Conservation (phyloP, 1,140 invertebrate genomes). For the Leptinotarsa defecta region DNA sequence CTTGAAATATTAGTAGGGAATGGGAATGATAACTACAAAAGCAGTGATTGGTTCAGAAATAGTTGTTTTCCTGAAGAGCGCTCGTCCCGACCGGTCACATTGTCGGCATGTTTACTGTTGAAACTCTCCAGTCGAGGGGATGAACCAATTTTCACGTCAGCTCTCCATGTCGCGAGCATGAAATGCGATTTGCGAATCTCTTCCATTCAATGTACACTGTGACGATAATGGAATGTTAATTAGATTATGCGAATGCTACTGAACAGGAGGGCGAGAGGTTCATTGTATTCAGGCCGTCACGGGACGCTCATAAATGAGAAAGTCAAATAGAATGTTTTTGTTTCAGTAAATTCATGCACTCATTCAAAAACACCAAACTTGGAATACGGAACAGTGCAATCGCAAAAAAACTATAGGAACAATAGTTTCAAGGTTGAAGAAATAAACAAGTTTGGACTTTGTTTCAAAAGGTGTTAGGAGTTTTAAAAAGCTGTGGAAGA, state of each 20-base stretch:
- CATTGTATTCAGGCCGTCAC: background rate
- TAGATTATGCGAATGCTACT: slow-evolving; percentile 44
- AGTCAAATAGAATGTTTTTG: too few species aligned
- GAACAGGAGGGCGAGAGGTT: background rate
- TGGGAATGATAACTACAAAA: slow-evolving; percentile 2
- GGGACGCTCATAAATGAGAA: too few species aligned
- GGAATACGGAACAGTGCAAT: too few species aligned
- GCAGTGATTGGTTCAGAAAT: slow-evolving; percentile 35
- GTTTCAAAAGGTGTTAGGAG: too few species aligned
- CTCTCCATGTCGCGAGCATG: slow-evolving; percentile 41
- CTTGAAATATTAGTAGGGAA: slow-evolving; percentile 1
- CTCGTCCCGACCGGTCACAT: slow-evolving; percentile 31
- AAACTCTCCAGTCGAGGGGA: slow-evolving; percentile 38
- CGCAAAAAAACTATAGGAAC: too few species aligned
- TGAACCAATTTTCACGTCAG: slow-evolving; percentile 38
- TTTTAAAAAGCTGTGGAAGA: too few species aligned
- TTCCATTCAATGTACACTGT: slow-evolving; percentile 38
- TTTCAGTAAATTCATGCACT: too few species aligned
- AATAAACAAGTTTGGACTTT: too few species aligned
- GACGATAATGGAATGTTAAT: slow-evolving; percentile 45
- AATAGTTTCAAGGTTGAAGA: too few species aligned
- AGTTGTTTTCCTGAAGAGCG: slow-evolving; percentile 29
- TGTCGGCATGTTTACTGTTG: slow-evolving; percentile 40
- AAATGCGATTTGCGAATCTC: slow-evolving; percentile 44
- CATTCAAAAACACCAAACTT: too few species aligned